These are phyloP conservation scores for Rhynchonema sp. DNA, from an alignment of 2,888 invertebrate genomes.

Conservation along the genomic window DNA sequence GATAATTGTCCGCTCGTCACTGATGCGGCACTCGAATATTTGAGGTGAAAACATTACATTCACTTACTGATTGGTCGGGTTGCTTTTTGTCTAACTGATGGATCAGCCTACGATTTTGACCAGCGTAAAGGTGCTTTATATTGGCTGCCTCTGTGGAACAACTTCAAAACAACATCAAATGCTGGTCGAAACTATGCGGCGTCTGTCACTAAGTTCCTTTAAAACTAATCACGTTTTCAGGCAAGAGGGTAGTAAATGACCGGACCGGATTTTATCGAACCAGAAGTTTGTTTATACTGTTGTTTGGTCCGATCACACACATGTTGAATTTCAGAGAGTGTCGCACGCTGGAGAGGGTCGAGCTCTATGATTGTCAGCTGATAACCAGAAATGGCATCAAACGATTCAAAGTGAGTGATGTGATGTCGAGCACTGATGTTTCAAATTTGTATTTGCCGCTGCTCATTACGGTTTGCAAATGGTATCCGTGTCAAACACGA, in stretches of 20 bases:
- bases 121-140: no score
- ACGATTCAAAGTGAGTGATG: constrained; percentile 60
- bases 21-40: constrained; percentile 81
- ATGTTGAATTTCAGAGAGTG: no score
- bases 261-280: no score
- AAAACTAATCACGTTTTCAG: not conserved
- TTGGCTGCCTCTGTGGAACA: no score
- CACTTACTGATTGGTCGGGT: no score
- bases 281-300: no score
- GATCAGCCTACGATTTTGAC: no score
- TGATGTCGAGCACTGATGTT: not conserved
- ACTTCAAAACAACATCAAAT: not conserved
- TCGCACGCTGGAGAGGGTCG: constrained; percentile 84
- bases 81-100: no score
- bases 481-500: no score
- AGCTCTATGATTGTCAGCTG: constrained; percentile 94
- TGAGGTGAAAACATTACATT: no score
- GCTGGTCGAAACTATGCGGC: not conserved
- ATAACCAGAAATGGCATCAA: constrained; percentile 91
- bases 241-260: no score
- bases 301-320: no score
- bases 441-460: not conserved
- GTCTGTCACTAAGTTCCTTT: not conserved
- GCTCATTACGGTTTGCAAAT: not conserved
- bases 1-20: constrained; percentile 98